These are phyloP conservation scores for Silurus lanzhouensis DNA, from an alignment of 2,797 vertebrate genomes.

Conservation along the genomic window DNA sequence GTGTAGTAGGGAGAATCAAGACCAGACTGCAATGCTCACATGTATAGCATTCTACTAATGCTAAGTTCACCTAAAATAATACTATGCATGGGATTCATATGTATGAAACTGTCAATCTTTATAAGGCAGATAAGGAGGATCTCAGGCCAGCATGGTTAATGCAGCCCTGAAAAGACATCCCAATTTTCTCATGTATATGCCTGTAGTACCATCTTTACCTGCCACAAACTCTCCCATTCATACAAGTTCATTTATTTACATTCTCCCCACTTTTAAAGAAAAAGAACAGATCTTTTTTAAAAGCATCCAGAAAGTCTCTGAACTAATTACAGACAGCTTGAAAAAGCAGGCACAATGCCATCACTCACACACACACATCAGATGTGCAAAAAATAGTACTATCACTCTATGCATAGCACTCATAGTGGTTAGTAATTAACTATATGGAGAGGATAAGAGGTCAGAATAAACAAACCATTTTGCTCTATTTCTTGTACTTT, in stretches of 20 bases:
- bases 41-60: constrained; percentile 67
- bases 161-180: constrained; percentile 82
- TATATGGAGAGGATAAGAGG: constrained; percentile 33
- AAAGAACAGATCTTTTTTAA: constrained; percentile 64
- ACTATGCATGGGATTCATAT: constrained; percentile 39
- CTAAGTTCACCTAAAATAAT: constrained; percentile 73
- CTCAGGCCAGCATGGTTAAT: constrained; percentile 74
- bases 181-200: constrained; percentile 74
- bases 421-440: constrained; percentile 47
- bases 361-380: constrained; percentile 38
- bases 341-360: constrained; percentile 50
- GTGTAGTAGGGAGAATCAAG: constrained; percentile 61
- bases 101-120: constrained; percentile 81
- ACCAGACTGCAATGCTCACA: constrained; percentile 41
- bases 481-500: constrained; percentile 30
- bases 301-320: constrained; percentile 61
- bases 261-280: constrained; percentile 28
- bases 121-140: constrained; percentile 67
- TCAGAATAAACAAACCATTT: constrained; percentile 52
- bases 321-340: constrained; percentile 58
- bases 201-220: constrained; percentile 43
- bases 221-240: constrained; percentile 28
- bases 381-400: constrained; percentile 48
- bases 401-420: constrained; percentile 46
- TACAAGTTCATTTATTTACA: constrained; percentile 27